Evolutionary conservation across 2,113 vertebrate genomes (phyloP), one percentile per base, ranked within the genome.

Genomic region (Prionailurus bengalensis): DNA sequence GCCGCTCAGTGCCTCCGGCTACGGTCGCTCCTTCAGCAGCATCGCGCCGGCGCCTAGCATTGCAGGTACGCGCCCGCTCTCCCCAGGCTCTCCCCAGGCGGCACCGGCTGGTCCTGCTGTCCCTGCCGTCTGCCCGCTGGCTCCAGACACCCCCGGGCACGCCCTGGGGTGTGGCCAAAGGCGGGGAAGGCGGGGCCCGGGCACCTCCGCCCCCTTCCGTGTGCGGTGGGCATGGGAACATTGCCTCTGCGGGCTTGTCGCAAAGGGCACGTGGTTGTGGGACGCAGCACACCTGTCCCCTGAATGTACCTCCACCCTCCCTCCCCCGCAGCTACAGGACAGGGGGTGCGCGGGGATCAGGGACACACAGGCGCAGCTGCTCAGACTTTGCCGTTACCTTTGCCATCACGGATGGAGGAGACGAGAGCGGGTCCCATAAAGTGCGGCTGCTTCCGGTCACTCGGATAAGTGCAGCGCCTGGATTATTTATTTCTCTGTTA

Each of bases 11-110:
- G 99, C 99, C 98, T 98, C 98, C 97, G 98, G 98, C 98, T 99
- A 98, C 99, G 99, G 98, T 98, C 99, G 99, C 99, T 99, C 99
- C 97, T 98, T 99, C 98, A 99, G 98, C 99, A 99, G 99, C 98
- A 98, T 98, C 76, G 98, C 99, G 97, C 98, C 98, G 96, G 98
- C 99, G 97, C 99, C 99, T 98, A 99, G 99, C 97, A 98, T 98
- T 98, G 98, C 99, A 99, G 99, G 99, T 99, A 99, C 76, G 98
- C 97, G 51, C 94, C 8, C 96, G 98, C 97, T 98, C 7, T 45
- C 45, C 45, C 45, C 45, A 9, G 45, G 45, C 45, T 36, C 36
- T 36, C 45, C 45, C 45, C 45, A 45, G 45, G 45, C 45, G 45
- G 45, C 45, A 9, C 45, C 45, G 45, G 45, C 7, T 9, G 45